Conservation (phyloP, 2,888 invertebrate genomes). For the Megaustenia siamemsis region DNA sequence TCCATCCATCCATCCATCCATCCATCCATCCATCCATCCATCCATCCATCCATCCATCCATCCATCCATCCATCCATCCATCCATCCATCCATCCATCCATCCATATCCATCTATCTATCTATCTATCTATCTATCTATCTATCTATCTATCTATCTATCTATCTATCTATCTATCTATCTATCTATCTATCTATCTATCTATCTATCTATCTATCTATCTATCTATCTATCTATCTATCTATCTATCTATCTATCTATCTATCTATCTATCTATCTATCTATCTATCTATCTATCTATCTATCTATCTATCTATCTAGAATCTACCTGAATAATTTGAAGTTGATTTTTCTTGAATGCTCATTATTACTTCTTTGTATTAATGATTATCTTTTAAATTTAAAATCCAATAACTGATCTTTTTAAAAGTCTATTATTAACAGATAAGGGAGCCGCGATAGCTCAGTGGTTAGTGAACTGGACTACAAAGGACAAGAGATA, state of each 20-base stretch:
- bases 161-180: slow-evolving; percentile 31
- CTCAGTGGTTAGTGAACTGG: too few species aligned
- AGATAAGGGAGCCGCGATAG: too few species aligned
- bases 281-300: slow-evolving; percentile 27
- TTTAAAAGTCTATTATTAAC: too few species aligned
- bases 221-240: slow-evolving; percentile 31
- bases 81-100: neutral
- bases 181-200: slow-evolving; percentile 25
- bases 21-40: too few species aligned
- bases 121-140: slow-evolving; percentile 16
- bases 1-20: too few species aligned
- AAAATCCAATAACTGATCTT: too few species aligned
- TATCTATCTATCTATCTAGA: slow-evolving; percentile 16
- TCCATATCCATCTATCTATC: slow-evolving; percentile 1
- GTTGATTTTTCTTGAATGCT: neutral
- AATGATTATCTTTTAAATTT: too few species aligned
- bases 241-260: slow-evolving; percentile 35
- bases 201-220: slow-evolving; percentile 33
- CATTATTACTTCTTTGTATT: too few species aligned
- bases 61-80: too few species aligned
- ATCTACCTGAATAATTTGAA: neutral
- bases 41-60: too few species aligned
- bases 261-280: slow-evolving; percentile 8
- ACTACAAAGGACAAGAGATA: too few species aligned
- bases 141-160: neutral